phyloP scores from a whole-genome alignment of 2,113 vertebrate species.

The Sinocyclocheilus anophthalmus region DNA sequence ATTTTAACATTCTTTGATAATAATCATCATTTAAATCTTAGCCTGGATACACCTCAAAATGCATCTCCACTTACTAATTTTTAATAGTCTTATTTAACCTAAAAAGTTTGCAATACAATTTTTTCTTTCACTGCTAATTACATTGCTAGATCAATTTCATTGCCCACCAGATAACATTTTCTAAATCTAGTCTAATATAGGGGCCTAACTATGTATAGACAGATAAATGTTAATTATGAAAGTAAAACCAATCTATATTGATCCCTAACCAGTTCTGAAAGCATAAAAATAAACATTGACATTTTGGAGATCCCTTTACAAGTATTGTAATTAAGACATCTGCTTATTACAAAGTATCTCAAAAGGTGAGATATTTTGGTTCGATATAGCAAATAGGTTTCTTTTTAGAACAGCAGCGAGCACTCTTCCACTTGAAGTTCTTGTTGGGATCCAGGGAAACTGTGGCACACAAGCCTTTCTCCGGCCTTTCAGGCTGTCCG shows the following conservation, averaged over 20 bases:
- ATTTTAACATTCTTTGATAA: slow-evolving; percentile 6
- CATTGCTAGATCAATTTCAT: background rate
- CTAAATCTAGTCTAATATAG: background rate
- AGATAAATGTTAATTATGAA: background rate
- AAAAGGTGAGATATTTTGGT: background rate
- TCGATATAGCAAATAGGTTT: slow-evolving; percentile 60
- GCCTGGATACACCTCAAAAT: background rate
- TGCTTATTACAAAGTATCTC: background rate
- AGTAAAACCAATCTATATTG: background rate
- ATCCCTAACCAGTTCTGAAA: background rate
- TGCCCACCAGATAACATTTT: background rate
- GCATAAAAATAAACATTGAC: background rate
- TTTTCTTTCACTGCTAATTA: background rate
- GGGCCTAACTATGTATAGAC: background rate
- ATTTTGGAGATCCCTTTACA: background rate
- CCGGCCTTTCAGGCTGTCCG: slow-evolving; percentile 29
- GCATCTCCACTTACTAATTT: background rate
- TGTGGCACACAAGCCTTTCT: slow-evolving; percentile 59
- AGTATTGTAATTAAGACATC: background rate
- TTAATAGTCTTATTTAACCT: background rate
- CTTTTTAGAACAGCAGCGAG: slow-evolving; percentile 61
- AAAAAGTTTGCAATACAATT: background rate
- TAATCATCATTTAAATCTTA: background rate
- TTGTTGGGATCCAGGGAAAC: slow-evolving; percentile 12
- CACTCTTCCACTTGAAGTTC: slow-evolving; percentile 55